These are phyloP conservation scores for Charina bottae DNA, from an alignment of 2,113 vertebrate species.

Conservation along the genomic window DNA sequence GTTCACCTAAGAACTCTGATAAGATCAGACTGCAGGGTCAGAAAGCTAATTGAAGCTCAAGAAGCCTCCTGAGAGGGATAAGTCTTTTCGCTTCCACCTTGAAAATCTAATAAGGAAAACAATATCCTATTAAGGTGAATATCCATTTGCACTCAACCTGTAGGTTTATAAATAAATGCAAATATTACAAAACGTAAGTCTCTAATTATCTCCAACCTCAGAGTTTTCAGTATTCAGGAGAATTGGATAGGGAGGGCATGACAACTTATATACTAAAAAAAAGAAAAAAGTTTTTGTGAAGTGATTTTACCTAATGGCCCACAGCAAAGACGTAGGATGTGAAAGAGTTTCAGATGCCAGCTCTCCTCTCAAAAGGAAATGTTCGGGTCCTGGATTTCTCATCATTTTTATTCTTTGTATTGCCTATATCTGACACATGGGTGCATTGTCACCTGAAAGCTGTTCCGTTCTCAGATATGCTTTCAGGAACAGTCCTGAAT, in stretches of 20 bases:
- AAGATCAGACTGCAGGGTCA: not conserved
- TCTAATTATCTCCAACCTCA: not conserved
- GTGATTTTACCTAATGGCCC: not conserved
- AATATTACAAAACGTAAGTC: not conserved
- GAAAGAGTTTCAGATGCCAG: not conserved
- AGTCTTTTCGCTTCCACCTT: not conserved
- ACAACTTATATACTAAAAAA: not conserved
- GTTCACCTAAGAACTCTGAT: not conserved
- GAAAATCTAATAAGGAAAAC: not conserved
- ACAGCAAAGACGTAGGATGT: not conserved
- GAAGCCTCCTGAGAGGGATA: not conserved
- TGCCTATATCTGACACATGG: not conserved
- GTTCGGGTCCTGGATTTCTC: not conserved
- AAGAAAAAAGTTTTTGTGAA: constrained; percentile 1
- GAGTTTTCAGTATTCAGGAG: not conserved
- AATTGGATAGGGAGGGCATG: not conserved
- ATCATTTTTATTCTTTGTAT: not conserved
- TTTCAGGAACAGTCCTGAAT: constrained; percentile 27
- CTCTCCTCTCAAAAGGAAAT: not conserved
- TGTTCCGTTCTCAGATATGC: constrained; percentile 20
- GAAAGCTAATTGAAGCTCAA: not conserved
- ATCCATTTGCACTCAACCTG: not conserved
- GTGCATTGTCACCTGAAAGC: constrained; percentile 32
- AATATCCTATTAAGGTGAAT: not conserved
- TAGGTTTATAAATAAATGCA: not conserved